phyloP scores from a whole-genome alignment of 2,888 invertebrate genomes.

The Thereva unica region DNA sequence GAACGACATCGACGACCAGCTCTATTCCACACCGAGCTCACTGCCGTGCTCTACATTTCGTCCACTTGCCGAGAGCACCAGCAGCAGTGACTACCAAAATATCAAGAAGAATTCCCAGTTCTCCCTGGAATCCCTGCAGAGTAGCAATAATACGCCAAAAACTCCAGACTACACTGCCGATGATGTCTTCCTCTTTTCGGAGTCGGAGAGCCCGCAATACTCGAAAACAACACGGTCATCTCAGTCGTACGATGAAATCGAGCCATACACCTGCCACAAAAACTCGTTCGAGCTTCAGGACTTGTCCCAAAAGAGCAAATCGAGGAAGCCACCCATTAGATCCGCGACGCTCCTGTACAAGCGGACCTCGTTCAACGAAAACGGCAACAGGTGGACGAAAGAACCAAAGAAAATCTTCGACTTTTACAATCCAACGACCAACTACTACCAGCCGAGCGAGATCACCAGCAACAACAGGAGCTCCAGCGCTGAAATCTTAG shows the following conservation, averaged over 20 bases:
- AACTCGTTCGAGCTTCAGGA: constrained; percentile 54
- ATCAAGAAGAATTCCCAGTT: constrained; percentile 55
- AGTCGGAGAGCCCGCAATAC: constrained; percentile 53
- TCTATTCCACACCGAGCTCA: constrained; percentile 49
- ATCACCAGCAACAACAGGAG: constrained; percentile 50
- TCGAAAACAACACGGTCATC: constrained; percentile 19
- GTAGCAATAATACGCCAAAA: constrained; percentile 53
- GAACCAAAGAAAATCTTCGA: constrained; percentile 45
- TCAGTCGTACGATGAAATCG: constrained; percentile 38
- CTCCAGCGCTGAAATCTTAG: constrained; percentile 54
- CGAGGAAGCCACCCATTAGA: constrained; percentile 42
- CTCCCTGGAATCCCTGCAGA: constrained; percentile 56
- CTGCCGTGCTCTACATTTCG: constrained; percentile 49
- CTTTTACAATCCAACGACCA: constrained; percentile 46
- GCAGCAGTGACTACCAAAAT: constrained; percentile 50
- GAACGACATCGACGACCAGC: constrained; percentile 49
- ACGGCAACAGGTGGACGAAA: constrained; percentile 36
- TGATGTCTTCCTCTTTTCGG: constrained; percentile 54
- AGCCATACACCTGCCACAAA: constrained; percentile 12
- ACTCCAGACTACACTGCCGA: constrained; percentile 51
- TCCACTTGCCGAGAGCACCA: constrained; percentile 50
- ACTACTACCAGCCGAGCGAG: constrained; percentile 50
- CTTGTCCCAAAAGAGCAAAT: constrained; percentile 39
- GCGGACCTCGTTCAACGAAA: constrained; percentile 30
- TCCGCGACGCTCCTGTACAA: constrained; percentile 40